Percentiles rank a stretch among this genome's conserved stretches.
phyloP scores from a whole-genome alignment of 2,888 invertebrate species.

The Hirudinaria manillensis region DNA sequence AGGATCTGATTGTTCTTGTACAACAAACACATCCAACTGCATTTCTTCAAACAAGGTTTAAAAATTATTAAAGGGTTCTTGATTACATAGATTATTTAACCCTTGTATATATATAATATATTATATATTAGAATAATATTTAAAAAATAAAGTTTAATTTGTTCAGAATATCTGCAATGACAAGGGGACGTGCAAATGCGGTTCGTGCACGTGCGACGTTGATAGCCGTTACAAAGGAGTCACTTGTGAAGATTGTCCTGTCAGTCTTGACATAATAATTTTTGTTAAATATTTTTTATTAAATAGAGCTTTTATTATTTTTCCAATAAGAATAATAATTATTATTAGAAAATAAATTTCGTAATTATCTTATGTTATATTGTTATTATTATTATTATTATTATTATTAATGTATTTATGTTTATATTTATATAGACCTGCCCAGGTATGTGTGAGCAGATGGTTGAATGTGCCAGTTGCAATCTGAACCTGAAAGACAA shows the following conservation, averaged over 20 bases:
- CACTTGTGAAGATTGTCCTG: conserved; percentile 32
- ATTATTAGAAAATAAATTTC: too few species aligned
- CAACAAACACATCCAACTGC: neutral
- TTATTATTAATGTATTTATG: too few species aligned
- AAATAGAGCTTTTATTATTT: neutral
- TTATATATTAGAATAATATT: too few species aligned
- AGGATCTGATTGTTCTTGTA: conserved; percentile 17
- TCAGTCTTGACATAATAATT: conserved; percentile 2
- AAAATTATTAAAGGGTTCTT: too few species aligned
- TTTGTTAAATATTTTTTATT: neutral
- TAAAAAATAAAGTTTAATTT: too few species aligned
- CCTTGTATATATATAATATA: too few species aligned
- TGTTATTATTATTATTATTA: too few species aligned
- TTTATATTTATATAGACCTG: neutral
- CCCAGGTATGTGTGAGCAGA: conserved; percentile 1
- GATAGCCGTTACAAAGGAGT: conserved; percentile 18
- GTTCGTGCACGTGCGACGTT: conserved; percentile 8
- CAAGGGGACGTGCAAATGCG: conserved; percentile 25
- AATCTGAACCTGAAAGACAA: neutral
- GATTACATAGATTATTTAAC: too few species aligned
- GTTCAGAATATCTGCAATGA: conserved; percentile 20
- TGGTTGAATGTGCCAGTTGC: conserved; percentile 14
- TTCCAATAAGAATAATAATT: too few species aligned
- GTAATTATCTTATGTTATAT: too few species aligned
- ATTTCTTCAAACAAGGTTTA: conserved; percentile 14